These are phyloP conservation scores for Dryas iulia DNA, from an alignment of 1,140 invertebrate species.

Conservation along the genomic window DNA sequence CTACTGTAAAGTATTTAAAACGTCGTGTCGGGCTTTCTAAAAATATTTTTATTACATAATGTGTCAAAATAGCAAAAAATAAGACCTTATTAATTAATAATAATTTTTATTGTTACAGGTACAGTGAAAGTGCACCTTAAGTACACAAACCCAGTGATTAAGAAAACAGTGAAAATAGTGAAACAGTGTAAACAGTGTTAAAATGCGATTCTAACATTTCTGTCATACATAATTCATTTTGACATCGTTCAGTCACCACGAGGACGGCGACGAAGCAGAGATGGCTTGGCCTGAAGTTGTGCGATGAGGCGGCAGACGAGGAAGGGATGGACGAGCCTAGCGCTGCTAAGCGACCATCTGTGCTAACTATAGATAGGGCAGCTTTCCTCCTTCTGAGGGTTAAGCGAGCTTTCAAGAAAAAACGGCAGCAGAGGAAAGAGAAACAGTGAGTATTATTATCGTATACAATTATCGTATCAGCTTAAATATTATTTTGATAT, in stretches of 20 bases:
- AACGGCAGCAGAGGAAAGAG: constrained; percentile 91
- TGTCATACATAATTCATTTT: neutral
- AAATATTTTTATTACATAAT: no score
- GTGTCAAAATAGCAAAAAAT: no score
- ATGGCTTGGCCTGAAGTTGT: constrained; percentile 78
- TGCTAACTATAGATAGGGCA: constrained; percentile 90
- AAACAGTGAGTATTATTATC: constrained; percentile 88
- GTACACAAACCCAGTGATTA: neutral
- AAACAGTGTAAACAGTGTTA: neutral
- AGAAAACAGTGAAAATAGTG: neutral
- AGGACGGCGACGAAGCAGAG: constrained; percentile 62
- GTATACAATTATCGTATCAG: no score
- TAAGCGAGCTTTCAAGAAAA: constrained; percentile 94
- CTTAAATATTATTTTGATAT: no score
- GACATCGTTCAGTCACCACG: constrained; percentile 44
- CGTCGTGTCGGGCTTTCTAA: no score
- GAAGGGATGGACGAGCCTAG: constrained; percentile 71
- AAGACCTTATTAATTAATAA: no score
- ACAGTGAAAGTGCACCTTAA: neutral
- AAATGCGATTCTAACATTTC: neutral
- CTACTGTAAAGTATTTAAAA: no score
- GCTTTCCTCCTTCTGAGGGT: constrained; percentile 92
- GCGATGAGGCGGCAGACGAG: constrained; percentile 66
- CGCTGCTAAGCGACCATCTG: constrained; percentile 74
- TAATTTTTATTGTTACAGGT: neutral